These are phyloP conservation scores for Ophion obscuratus DNA, from an alignment of 2,888 invertebrate genomes.

Conservation along the genomic window DNA sequence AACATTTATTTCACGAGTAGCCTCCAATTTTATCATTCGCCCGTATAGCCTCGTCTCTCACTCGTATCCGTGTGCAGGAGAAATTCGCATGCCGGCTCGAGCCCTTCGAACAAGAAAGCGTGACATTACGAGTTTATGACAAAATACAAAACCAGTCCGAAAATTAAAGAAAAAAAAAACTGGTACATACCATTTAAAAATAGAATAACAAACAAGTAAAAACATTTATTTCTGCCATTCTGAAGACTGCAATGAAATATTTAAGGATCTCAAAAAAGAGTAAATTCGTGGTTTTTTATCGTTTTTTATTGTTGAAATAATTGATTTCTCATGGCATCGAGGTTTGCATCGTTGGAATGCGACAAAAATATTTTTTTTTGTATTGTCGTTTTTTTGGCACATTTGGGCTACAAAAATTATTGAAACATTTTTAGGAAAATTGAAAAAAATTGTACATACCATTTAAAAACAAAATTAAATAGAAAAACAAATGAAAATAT, in stretches of 20 bases:
- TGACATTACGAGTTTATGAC: not conserved
- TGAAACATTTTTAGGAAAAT: not conserved
- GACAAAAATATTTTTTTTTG: too few relatives aligned
- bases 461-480: too few relatives aligned
- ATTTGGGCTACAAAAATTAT: too few relatives aligned
- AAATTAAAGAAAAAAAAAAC: not conserved
- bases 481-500: not conserved
- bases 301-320: not conserved
- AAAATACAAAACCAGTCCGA: not conserved
- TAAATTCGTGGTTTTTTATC: not conserved
- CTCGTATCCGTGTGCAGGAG: slow-evolving; percentile 4
- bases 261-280: not conserved
- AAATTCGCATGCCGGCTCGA: slow-evolving; percentile 5
- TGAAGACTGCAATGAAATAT: not conserved
- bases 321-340: not conserved
- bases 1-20: slow-evolving; percentile 42
- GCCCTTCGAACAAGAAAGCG: slow-evolving; percentile 8
- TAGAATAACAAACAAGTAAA: too few relatives aligned
- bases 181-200: too few relatives aligned
- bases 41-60: not conserved
- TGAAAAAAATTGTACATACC: not conserved
- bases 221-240: not conserved
- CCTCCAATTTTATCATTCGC: slow-evolving; percentile 30
- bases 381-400: too few relatives aligned
- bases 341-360: too few relatives aligned